A percentile compares a stretch with the other conserved stretches of the same genome.
Conservation (phyloP, 1,140 invertebrate species). For the Holcopasites calliopsidis region DNA sequence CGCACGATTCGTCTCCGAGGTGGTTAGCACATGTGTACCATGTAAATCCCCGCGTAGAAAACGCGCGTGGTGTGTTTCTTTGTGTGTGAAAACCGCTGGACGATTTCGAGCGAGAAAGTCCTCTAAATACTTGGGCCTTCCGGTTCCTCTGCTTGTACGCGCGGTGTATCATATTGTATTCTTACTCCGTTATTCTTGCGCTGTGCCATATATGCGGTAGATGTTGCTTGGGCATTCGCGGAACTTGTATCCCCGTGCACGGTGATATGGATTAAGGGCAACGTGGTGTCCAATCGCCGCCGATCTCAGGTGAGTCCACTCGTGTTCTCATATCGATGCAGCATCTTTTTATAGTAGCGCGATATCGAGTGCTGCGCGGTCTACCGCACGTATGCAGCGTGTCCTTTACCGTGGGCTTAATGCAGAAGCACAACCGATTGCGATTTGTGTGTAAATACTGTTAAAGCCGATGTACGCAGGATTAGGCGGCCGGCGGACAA, state of each 20-base stretch:
- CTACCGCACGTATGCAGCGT: neutral
- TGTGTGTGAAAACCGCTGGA: slow-evolving; percentile 21
- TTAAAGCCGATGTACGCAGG: too few relatives aligned
- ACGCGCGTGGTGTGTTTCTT: slow-evolving; percentile 8
- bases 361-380: neutral
- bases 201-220: slow-evolving; percentile 22
- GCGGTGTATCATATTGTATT: too few relatives aligned
- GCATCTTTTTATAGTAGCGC: slow-evolving; percentile 6
- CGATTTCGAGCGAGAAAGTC: slow-evolving; percentile 29
- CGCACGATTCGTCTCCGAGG: neutral
- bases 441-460: too few relatives aligned
- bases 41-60: slow-evolving; percentile 22
- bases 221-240: too few relatives aligned
- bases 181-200: neutral
- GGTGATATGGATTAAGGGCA: slow-evolving; percentile 28
- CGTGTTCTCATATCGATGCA: neutral
- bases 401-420: neutral
- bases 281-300: slow-evolving; percentile 3
- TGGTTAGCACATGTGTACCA: neutral
- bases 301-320: slow-evolving; percentile 38
- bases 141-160: slow-evolving; percentile 10
- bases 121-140: slow-evolving; percentile 7
- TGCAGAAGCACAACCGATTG: too few relatives aligned
- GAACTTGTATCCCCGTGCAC: too few relatives aligned
- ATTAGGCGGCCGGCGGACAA: too few relatives aligned